These are phyloP conservation scores for Myathropa florea DNA, from an alignment of 2,888 invertebrate species.

Conservation along the genomic window DNA sequence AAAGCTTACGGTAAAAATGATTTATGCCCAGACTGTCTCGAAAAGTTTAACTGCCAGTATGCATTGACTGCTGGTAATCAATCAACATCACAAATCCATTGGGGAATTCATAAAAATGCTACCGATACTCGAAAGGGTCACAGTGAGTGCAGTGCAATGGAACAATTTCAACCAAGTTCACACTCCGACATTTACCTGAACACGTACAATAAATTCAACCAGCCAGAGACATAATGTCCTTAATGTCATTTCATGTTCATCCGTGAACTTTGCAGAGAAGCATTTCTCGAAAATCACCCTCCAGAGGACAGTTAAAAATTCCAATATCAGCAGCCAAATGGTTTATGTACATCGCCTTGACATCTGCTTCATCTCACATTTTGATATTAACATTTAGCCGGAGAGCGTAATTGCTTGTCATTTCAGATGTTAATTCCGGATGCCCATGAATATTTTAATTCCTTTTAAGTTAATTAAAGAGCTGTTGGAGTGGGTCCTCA, in stretches of 20 bases:
- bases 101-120: neutral
- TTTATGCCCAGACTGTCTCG: too few relatives aligned
- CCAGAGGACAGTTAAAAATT: neutral
- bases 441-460: constrained; percentile 36
- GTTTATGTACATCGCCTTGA: neutral
- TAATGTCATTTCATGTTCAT: neutral
- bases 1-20: too few relatives aligned
- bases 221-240: neutral
- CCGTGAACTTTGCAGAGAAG: neutral
- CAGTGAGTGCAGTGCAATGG: neutral
- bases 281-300: neutral
- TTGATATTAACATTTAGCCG: neutral
- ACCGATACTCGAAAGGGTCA: neutral
- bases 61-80: too few relatives aligned
- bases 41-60: too few relatives aligned
- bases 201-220: neutral
- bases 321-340: neutral
- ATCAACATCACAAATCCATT: neutral
- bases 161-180: neutral
- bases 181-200: neutral
- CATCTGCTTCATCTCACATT: constrained; percentile 8
- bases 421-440: constrained; percentile 14
- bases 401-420: constrained; percentile 2
- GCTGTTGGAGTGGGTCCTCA: neutral
- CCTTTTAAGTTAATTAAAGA: constrained; percentile 13